Percentiles rank a stretch among this genome's conserved stretches.
Conservation (phyloP, 2,888 invertebrate genomes). For the Galeopsomyia nigrocyanea region DNA sequence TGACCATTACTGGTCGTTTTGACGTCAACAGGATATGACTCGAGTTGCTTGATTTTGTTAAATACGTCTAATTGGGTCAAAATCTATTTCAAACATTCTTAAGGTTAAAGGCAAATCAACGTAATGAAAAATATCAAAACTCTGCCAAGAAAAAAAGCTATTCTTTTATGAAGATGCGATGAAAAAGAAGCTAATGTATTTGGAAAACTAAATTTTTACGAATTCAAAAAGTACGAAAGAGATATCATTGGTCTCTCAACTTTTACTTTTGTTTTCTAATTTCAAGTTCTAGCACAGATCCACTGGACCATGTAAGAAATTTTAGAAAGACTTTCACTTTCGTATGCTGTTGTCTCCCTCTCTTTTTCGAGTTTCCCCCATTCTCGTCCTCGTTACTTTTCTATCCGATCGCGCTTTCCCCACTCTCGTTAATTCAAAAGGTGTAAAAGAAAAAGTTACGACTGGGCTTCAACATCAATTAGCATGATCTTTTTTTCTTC, state of each 20-base stretch:
- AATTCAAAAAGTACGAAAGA: no score
- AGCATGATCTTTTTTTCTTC: not conserved
- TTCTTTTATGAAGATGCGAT: not conserved
- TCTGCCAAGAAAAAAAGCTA: not conserved
- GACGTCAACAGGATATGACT: no score
- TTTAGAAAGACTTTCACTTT: constrained; percentile 28
- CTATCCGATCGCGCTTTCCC: not conserved
- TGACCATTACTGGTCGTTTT: no score
- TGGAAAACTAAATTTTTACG: no score
- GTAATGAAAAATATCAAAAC: no score
- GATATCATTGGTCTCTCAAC: constrained; percentile 13
- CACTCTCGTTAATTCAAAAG: constrained; percentile 32
- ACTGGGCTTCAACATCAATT: not conserved
- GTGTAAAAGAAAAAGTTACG: constrained; percentile 1
- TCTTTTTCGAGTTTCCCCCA: constrained; percentile 31
- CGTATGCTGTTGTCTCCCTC: constrained; percentile 38
- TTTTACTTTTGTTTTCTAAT: constrained; percentile 39
- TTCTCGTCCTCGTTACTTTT: no score
- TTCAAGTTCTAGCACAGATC: constrained; percentile 2
- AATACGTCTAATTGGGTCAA: no score
- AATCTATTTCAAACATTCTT: no score
- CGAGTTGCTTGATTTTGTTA: no score
- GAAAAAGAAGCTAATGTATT: no score
- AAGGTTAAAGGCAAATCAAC: no score
- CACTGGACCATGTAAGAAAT: not conserved